These are phyloP conservation scores for Oscheius sp. DNA, from an alignment of 2,888 invertebrate species.

Conservation along the genomic window DNA sequence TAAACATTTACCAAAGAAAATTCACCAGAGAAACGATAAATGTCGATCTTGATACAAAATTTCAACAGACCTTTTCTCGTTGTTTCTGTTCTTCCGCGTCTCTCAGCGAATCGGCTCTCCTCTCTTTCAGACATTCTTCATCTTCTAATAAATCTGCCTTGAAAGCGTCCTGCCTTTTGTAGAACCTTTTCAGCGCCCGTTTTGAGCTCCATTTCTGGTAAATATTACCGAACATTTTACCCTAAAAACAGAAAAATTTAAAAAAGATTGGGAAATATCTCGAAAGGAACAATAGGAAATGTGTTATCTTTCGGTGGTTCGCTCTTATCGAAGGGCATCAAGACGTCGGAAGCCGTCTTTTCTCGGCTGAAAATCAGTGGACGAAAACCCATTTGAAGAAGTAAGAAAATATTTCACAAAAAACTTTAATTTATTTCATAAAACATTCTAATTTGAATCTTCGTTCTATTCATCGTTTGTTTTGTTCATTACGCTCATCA, in stretches of 20 bases:
- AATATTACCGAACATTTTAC: slow-evolving; percentile 9
- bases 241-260: not conserved
- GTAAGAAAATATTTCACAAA: too few species aligned
- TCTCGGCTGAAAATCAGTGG: not conserved
- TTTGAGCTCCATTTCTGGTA: slow-evolving; percentile 16
- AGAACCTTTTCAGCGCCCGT: slow-evolving; percentile 38
- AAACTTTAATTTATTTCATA: not conserved
- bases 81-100: not conserved
- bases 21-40: too few species aligned
- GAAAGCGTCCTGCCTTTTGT: slow-evolving; percentile 42
- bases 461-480: too few species aligned
- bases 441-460: too few species aligned
- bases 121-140: slow-evolving; percentile 35
- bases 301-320: slow-evolving; percentile 1
- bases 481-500: too few species aligned
- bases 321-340: not conserved
- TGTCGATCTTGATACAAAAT: not conserved
- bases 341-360: not conserved
- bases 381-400: too few species aligned
- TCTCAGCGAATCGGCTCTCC: slow-evolving; percentile 3
- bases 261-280: not conserved
- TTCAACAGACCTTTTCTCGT: slow-evolving; percentile 10
- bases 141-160: slow-evolving; percentile 43
- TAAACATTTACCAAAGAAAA: too few species aligned
- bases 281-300: not conserved